phyloP scores from a whole-genome alignment of 1,140 invertebrate genomes.

The Sipha flava region DNA sequence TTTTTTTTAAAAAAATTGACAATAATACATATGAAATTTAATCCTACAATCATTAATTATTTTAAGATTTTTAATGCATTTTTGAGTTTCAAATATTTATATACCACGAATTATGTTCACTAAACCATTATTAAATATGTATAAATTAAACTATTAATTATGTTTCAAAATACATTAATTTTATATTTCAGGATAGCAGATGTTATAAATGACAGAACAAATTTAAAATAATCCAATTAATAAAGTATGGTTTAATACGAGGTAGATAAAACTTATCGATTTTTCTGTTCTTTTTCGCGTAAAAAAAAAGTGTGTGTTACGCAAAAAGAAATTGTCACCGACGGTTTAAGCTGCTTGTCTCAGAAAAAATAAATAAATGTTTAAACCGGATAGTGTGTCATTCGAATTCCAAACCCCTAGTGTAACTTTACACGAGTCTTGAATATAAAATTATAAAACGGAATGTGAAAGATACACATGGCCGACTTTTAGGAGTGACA shows the following conservation, averaged over 20 bases:
- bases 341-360: background rate
- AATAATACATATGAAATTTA: too few relatives aligned
- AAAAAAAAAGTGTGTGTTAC: background rate
- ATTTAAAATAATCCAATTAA: background rate
- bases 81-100: background rate
- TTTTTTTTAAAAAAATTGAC: too few relatives aligned
- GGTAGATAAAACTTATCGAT: background rate
- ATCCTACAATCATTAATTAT: background rate
- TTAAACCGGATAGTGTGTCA: constrained; percentile 20
- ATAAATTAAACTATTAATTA: background rate
- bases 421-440: constrained; percentile 3
- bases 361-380: constrained; percentile 2
- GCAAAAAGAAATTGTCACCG: background rate
- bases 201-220: background rate
- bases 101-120: background rate
- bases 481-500: background rate
- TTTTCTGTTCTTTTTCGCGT: background rate
- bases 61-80: background rate
- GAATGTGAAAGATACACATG: background rate
- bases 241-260: background rate
- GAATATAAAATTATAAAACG: constrained; percentile 1
- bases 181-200: background rate
- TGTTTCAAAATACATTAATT: background rate
- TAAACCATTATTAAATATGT: background rate
- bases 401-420: background rate